Base-by-base conservation (phyloP, 2,797 vertebrate genomes). In the Bradypodion pumilum region DNA sequence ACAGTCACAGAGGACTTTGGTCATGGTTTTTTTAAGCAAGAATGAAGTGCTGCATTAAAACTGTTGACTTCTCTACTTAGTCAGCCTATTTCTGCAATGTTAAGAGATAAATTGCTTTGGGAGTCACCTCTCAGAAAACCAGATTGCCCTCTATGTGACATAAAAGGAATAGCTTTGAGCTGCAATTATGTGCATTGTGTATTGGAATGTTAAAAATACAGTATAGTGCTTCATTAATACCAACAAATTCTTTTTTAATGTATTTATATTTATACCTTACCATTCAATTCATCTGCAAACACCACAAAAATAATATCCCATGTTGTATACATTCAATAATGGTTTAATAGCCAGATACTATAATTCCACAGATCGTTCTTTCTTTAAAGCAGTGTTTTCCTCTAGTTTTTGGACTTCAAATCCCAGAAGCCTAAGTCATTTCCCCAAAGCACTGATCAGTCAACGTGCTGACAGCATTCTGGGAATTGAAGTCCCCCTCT, bases 131-230 rank as follows among this genome's bases (percentile, higher is more conserved):
- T 0, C 65, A 52, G 63, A 80, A 32, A 42, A 46, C 37, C 9
- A 40, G 16, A 2, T 0, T 16, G 3, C 0, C 5, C 21, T 23
- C 0, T 0, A 15, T 66, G 25, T 1, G 16, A 52, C 12, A 69
- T 5, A 37, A 16, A 27, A 49, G 7, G 15, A 88, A 60, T 52
- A 40, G 2, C 8, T 32, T 73, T 29, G 16, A 3, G 15, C 65
- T 68, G 16, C 37, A 70, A 56, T 56, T 56, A 56, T 56, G 52
- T 56, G 21, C 52, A 52, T 79, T 49, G 21, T 68, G 49, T 68
- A 46, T 68, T 27, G 21, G n/a, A 16, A 27, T 3, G 25, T 59
- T 46, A 77, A 69, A 83, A 44, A 42, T 69, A 59, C 56, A 77
- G 1, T 25, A 42, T 40, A 32, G n/a, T 76, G 21, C 49, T 74